phyloP scores from a whole-genome alignment of 2,797 vertebrate species.

The Siniperca scherzeri region DNA sequence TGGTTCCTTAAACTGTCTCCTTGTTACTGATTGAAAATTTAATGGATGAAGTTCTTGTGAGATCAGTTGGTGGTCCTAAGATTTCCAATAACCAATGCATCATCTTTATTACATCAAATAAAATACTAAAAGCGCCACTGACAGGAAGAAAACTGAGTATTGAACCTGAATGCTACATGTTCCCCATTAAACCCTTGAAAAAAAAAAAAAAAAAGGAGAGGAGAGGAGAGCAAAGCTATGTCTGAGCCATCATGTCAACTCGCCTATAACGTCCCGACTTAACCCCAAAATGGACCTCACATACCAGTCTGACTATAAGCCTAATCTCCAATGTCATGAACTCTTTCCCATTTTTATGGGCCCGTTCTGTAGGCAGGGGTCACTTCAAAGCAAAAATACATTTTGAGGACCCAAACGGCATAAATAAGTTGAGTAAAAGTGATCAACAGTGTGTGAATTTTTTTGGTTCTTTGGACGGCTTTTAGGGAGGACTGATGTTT shows the following conservation, averaged over 20 bases:
- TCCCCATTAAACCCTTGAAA: background rate
- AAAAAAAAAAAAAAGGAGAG: background rate
- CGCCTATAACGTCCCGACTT: background rate
- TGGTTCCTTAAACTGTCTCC: background rate
- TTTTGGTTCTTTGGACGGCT: no score
- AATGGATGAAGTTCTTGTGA: background rate
- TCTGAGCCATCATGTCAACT: background rate
- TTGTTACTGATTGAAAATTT: background rate
- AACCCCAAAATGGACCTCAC: slow-evolving; percentile 6
- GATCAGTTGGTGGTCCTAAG: background rate
- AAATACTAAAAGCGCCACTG: background rate
- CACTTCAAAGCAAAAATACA: background rate
- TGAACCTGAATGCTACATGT: background rate
- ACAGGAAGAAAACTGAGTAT: background rate
- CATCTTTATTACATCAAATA: background rate
- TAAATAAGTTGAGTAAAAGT: background rate
- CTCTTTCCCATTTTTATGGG: slow-evolving; percentile 12
- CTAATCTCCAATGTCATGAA: slow-evolving; percentile 31
- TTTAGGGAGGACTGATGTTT: background rate
- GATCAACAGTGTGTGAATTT: background rate
- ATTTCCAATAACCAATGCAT: background rate
- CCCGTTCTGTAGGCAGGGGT: background rate
- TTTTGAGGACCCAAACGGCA: background rate
- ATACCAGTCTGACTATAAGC: slow-evolving; percentile 27
- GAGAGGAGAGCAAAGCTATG: background rate